Conservation (phyloP, 1,140 invertebrate genomes). For the Ruditapes philippinarum region DNA sequence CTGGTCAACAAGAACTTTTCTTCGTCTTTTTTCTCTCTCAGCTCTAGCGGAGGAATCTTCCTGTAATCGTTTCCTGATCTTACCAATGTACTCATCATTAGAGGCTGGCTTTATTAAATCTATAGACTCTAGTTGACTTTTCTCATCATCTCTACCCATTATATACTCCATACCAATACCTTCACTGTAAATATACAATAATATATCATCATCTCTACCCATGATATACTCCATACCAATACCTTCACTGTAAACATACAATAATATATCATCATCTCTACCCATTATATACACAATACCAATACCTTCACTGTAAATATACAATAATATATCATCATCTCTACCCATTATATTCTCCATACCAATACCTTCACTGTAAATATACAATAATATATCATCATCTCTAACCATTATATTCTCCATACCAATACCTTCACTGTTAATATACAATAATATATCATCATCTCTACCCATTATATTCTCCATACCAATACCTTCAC, state of each 20-base stretch:
- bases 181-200: conserved; percentile 68
- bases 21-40: conserved; percentile 85
- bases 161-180: conserved; percentile 79
- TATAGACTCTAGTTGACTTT: conserved; percentile 71
- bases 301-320: conserved; percentile 75
- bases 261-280: conserved; percentile 78
- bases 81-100: conserved; percentile 86
- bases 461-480: no score
- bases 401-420: no score
- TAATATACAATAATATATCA: no score
- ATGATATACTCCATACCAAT: no score
- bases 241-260: no score
- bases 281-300: conserved; percentile 77
- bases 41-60: conserved; percentile 85
- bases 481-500: no score
- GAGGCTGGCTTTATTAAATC: conserved; percentile 80
- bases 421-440: no score
- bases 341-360: no score
- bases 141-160: conserved; percentile 75
- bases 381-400: no score
- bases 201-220: no score
- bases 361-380: no score
- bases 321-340: no score
- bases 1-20: conserved; percentile 87
- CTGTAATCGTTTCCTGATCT: conserved; percentile 84